These are phyloP conservation scores for Eupsilia transversa DNA, from an alignment of 2,888 invertebrate species.

Conservation along the genomic window DNA sequence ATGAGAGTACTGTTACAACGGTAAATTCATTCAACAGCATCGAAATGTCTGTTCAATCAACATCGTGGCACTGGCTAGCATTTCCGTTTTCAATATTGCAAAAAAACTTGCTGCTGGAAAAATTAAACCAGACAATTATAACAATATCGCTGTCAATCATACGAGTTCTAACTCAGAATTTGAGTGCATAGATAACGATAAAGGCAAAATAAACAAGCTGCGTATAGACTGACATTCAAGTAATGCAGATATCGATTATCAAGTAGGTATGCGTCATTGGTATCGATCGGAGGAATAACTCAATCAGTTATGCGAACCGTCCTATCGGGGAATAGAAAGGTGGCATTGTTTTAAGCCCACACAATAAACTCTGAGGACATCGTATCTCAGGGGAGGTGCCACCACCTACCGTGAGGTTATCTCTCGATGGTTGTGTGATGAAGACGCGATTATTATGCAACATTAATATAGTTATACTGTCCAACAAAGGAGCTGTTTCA, in stretches of 20 bases:
- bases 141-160: constrained; percentile 26
- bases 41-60: constrained; percentile 40
- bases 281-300: constrained; percentile 75
- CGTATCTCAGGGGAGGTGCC: constrained; percentile 71
- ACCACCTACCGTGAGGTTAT: constrained; percentile 58
- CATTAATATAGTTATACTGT: constrained; percentile 43
- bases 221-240: constrained; percentile 27
- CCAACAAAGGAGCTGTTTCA: constrained; percentile 39
- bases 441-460: constrained; percentile 59
- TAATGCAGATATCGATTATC: constrained; percentile 52
- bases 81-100: constrained; percentile 12
- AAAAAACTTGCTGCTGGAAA: neutral
- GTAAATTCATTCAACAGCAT: constrained; percentile 31
- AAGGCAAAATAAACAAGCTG: constrained; percentile 38
- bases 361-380: constrained; percentile 75
- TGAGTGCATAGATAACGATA: constrained; percentile 43
- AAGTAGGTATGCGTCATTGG: constrained; percentile 74
- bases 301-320: constrained; percentile 70
- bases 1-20: constrained; percentile 36
- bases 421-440: constrained; percentile 50
- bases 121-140: constrained; percentile 15
- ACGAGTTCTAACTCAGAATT: constrained; percentile 16
- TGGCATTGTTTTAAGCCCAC: constrained; percentile 78
- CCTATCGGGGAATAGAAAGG: constrained; percentile 78
- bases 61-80: constrained; percentile 1